These are phyloP conservation scores for Calameuta idolon DNA, from an alignment of 2,888 invertebrate genomes.

Conservation along the genomic window DNA sequence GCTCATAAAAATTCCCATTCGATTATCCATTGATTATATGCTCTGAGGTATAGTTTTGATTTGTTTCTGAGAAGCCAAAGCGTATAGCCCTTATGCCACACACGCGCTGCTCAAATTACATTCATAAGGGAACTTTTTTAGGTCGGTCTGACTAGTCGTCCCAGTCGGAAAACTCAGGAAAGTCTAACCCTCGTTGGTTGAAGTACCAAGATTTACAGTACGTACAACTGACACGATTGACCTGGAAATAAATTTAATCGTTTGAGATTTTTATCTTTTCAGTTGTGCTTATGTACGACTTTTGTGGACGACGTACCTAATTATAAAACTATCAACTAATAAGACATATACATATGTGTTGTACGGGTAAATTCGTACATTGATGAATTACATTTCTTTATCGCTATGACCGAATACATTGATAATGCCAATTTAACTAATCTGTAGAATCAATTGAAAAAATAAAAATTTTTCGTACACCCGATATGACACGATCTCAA, in stretches of 20 bases:
- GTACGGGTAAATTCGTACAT: not conserved
- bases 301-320: not conserved
- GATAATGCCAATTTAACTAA: no score
- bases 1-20: constrained; percentile 34
- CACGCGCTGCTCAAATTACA: not conserved
- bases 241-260: not conserved
- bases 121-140: not conserved
- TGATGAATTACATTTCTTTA: not conserved
- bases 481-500: no score
- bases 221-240: not conserved
- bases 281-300: not conserved
- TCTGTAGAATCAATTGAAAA: no score
- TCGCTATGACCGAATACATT: no score
- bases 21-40: constrained; percentile 31
- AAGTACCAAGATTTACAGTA: not conserved
- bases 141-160: not conserved
- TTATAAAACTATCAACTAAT: not conserved
- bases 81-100: not conserved
- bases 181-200: not conserved
- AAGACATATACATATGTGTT: no score
- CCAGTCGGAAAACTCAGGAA: not conserved
- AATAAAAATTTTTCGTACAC: no score
- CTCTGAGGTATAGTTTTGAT: constrained; percentile 30
- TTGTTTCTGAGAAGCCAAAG: constrained; percentile 38
- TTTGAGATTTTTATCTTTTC: not conserved